Percentiles rank a stretch among this genome's conserved stretches.
These are phyloP conservation scores for Taphrorychus bicolor DNA, from an alignment of 2,888 invertebrate species.

Conservation along the genomic window DNA sequence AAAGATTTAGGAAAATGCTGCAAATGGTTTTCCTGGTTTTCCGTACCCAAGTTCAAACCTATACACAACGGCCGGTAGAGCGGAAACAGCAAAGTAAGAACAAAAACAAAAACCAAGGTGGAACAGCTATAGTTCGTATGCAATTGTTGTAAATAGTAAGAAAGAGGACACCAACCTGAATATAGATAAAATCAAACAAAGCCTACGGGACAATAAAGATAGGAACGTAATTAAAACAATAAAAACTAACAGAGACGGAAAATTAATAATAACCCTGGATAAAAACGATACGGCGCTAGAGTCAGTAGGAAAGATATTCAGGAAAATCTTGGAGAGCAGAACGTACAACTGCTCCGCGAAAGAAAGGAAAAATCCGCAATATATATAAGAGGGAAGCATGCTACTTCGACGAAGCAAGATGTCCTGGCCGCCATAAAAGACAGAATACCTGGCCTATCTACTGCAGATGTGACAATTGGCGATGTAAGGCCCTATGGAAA, in stretches of 20 bases:
- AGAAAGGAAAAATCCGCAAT: neutral
- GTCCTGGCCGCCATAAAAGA: neutral
- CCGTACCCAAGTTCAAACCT: neutral
- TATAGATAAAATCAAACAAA: neutral
- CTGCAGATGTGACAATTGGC: neutral
- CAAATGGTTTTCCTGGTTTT: neutral
- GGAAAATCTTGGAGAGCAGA: no score
- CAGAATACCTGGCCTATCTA: neutral
- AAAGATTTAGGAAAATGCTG: neutral
- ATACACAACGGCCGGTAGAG: neutral
- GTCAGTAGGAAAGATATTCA: neutral
- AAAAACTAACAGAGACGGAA: neutral
- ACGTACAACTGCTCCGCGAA: neutral
- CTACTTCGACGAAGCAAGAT: neutral
- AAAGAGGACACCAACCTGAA: neutral
- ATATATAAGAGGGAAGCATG: conserved; percentile 1
- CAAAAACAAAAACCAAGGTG: neutral
- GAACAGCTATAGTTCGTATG: neutral
- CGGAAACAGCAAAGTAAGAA: neutral
- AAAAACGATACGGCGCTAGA: neutral
- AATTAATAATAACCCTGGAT: neutral
- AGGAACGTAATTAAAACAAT: neutral
- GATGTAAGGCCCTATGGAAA: neutral
- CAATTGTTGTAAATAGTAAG: neutral
- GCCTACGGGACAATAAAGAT: neutral